Conservation (phyloP, 2,888 invertebrate genomes). For the Eupithecia abbreviata region DNA sequence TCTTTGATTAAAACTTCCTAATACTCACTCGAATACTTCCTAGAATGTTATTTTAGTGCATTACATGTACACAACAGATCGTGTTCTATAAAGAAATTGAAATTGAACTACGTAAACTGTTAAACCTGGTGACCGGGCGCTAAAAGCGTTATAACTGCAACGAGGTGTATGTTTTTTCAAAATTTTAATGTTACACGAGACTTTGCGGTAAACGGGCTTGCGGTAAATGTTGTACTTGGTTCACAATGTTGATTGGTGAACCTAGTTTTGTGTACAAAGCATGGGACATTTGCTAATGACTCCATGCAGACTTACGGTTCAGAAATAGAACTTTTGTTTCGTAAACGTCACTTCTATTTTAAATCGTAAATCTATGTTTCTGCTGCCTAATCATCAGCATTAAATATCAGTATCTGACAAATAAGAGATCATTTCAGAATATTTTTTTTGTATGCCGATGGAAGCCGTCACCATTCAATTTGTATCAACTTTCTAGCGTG, state of each 20-base stretch:
- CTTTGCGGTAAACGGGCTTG: not conserved
- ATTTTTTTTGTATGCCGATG: too few relatives aligned
- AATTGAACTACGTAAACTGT: not conserved
- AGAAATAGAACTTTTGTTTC: slow-evolving; percentile 60
- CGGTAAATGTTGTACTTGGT: not conserved
- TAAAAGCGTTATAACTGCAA: not conserved
- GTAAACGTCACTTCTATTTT: slow-evolving; percentile 56
- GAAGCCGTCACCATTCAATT: too few relatives aligned
- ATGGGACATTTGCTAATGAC: slow-evolving; percentile 30
- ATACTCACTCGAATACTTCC: not conserved
- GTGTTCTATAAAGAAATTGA: not conserved
- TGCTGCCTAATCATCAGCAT: not conserved
- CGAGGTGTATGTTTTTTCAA: not conserved
- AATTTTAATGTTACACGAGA: not conserved
- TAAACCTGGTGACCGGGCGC: not conserved
- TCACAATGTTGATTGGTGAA: not conserved
- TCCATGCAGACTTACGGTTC: slow-evolving; percentile 49
- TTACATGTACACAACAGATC: not conserved
- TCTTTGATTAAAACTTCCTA: not conserved
- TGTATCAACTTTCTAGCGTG: too few relatives aligned
- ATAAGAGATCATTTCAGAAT: too few relatives aligned
- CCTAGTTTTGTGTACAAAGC: not conserved
- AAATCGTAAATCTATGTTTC: slow-evolving; percentile 14
- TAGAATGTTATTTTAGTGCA: not conserved
- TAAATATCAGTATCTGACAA: too few relatives aligned